Base-by-base conservation (phyloP, 2,888 invertebrate species). In the Graphium colonna region DNA sequence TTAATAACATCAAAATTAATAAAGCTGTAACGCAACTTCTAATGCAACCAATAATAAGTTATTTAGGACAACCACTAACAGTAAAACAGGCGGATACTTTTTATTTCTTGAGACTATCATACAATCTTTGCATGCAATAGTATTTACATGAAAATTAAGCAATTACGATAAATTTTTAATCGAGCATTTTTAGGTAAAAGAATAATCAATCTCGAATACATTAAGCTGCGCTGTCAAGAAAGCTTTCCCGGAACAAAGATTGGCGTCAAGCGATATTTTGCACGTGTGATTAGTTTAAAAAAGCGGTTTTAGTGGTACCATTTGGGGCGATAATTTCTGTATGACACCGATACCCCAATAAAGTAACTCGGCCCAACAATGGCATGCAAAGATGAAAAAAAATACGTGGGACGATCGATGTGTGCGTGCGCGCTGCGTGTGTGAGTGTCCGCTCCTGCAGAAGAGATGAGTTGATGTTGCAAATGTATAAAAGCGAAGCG, bases 401-500 rank as follows among this genome's bases (percentile, higher is more conserved):
- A 79, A 81, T 77, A 78, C 73, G 75, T 77, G 64, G 60, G 64
- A 60, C 51, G 64, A 51, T 61, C 60, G 58, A 53, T 63, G 63
- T 68, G 68, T 77, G 64, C 65, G 64, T 61, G 58, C 56, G 62
- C 71, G 70, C 72, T 69, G 67, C 70, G 67, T 65, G 56, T 62
- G 62, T 63, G 62, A 73, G 71, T 63, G 67, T 68, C 60, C 59
- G 65, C 15, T 75, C 69, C 74, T 74, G 77, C 76, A 72, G 76
- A 77, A 75, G 71, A 75, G 77, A 79, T 77, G 80, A 78, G 72
- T 79, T 78, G 85, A 85, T 87, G 84, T 82, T 83, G 82, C 85
- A 79, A 81, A 81, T 83, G 80, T 88, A 88, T 88, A 88, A 83
- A 89, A 89, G 84, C 83, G 79, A 75, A 72, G 82, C 78, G 78